Conservation (phyloP, 2,113 vertebrate genomes). For the Limnothrissa miodon region DNA sequence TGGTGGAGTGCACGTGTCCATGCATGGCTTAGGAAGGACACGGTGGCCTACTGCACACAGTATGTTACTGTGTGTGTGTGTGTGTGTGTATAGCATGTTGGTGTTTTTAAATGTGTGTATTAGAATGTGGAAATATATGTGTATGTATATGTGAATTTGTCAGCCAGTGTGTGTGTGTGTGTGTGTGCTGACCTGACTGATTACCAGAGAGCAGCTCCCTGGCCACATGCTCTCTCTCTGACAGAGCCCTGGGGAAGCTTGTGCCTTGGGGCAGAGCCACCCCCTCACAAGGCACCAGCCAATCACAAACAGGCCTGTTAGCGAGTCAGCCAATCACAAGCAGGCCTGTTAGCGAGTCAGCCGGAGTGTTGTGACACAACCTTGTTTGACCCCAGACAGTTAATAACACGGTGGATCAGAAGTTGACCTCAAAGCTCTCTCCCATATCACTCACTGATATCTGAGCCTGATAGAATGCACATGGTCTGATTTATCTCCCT, state of each 20-base stretch:
- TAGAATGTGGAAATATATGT: background rate
- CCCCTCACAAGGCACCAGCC: background rate
- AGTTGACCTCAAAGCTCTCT: background rate
- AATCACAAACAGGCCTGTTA: background rate
- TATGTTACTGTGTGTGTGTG: background rate
- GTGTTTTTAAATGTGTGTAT: background rate
- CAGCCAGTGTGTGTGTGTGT: background rate
- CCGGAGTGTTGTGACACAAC: background rate
- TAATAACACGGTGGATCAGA: slow-evolving; percentile 1
- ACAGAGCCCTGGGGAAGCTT: background rate
- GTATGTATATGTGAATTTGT: background rate
- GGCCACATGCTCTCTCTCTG: too few species aligned
- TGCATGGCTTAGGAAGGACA: background rate
- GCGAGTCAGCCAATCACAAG: background rate
- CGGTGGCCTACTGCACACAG: background rate
- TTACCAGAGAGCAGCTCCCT: background rate
- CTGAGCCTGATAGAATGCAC: slow-evolving; percentile 38
- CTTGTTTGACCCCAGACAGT: background rate
- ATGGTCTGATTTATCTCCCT: background rate
- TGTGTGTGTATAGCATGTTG: background rate
- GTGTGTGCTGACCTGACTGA: background rate
- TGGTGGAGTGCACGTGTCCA: background rate
- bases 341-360: background rate
- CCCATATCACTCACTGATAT: slow-evolving; percentile 24
- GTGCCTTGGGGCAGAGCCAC: background rate